Percentiles rank a stretch among this genome's conserved stretches.
phyloP scores from a whole-genome alignment of 1,140 invertebrate species.

The Drosophila sproati region DNA sequence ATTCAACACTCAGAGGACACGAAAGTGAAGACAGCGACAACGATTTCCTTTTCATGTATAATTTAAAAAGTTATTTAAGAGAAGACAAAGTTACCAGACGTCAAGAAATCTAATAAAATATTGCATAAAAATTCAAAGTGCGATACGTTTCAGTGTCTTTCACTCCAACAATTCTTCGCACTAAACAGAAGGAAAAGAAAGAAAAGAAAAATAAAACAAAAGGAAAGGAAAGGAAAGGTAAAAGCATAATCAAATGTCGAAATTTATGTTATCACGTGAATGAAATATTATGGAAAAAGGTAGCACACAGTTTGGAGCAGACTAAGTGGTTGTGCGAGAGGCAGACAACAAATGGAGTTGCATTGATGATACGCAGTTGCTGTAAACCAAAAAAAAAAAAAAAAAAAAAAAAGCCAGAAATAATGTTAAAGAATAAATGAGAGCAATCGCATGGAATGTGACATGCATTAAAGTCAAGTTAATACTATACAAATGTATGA shows the following conservation, averaged over 20 bases:
- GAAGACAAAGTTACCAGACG: constrained; percentile 8
- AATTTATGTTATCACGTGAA: constrained; percentile 12
- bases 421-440: neutral
- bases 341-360: neutral
- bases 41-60: constrained; percentile 18
- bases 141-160: neutral
- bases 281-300: neutral
- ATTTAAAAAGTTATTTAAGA: constrained; percentile 33
- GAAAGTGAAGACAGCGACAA: constrained; percentile 7
- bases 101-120: constrained; percentile 8
- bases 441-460: too few species aligned
- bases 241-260: constrained; percentile 13
- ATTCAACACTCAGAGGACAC: neutral
- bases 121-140: constrained; percentile 13
- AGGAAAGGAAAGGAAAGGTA: neutral
- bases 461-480: neutral
- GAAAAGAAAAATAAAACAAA: neutral
- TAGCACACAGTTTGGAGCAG: constrained; percentile 5
- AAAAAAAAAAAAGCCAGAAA: too few species aligned
- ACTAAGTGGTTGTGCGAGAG: neutral
- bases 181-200: neutral
- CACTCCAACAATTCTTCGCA: neutral
- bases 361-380: neutral
- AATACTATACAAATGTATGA: too few species aligned
- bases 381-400: too few species aligned